These are phyloP conservation scores for Acrocephalus scirpaceus DNA, from an alignment of 2,797 vertebrate species.

Conservation along the genomic window DNA sequence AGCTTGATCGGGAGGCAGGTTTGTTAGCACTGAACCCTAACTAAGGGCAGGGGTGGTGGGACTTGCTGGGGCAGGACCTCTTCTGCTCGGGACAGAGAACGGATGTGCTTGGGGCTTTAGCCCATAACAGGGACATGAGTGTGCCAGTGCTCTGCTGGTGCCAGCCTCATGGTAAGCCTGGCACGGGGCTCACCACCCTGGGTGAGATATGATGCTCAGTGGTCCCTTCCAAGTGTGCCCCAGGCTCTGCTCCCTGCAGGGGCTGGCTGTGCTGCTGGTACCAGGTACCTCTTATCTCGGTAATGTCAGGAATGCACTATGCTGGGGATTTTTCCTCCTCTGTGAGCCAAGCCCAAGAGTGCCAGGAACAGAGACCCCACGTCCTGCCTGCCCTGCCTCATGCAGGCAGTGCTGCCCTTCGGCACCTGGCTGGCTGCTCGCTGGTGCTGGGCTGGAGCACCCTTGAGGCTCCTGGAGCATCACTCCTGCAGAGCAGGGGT, in stretches of 20 bases:
- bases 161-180: neutral
- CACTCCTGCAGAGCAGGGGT: neutral
- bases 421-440: fast-evolving
- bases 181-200: neutral
- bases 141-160: neutral
- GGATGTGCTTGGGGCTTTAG: neutral
- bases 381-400: neutral
- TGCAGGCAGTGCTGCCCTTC: neutral
- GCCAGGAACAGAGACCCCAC: conserved; percentile 19
- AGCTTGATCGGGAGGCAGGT: neutral
- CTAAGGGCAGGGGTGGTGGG: neutral
- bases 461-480: neutral
- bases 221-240: neutral
- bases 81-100: neutral
- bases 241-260: neutral
- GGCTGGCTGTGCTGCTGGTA: neutral
- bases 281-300: conserved; percentile 68
- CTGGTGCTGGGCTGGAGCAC: neutral
- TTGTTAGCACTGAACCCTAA: neutral
- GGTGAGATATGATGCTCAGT: fast-evolving
- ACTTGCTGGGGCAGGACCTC: neutral
- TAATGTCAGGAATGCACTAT: conserved; percentile 70
- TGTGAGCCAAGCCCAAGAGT: neutral
- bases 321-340: neutral
- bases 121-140: fast-evolving